These are phyloP conservation scores for Syrmaticus mikado DNA, from an alignment of 2,113 vertebrate species.

Conservation along the genomic window DNA sequence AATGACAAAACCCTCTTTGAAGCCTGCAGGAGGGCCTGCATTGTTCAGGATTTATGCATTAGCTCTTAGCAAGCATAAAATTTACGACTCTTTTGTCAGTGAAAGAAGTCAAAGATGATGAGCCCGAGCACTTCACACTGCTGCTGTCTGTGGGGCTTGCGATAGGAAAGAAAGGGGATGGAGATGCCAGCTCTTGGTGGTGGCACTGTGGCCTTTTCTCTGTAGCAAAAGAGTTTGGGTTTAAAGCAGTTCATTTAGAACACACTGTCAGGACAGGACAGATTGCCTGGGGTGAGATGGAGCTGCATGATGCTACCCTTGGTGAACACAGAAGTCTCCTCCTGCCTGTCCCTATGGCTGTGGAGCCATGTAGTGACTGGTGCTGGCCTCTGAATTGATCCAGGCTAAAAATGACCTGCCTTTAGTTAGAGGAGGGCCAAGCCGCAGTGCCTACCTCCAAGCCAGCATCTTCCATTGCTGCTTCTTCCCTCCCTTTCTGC, in stretches of 20 bases:
- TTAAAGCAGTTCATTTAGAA: not conserved
- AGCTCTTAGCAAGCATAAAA: not conserved
- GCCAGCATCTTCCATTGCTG: not conserved
- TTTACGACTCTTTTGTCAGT: not conserved
- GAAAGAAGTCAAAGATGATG: not conserved
- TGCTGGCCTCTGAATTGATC: not conserved
- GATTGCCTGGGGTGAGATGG: not conserved
- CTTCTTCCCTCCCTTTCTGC: not conserved
- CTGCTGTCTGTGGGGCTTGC: not conserved
- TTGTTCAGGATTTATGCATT: not conserved
- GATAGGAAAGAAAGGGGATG: not conserved
- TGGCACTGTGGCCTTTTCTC: not conserved
- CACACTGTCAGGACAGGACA: not conserved
- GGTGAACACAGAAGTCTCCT: not conserved
- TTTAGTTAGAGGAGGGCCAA: not conserved
- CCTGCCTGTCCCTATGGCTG: not conserved
- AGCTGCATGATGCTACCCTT: rapidly evolving
- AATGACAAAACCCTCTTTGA: conserved; percentile 6
- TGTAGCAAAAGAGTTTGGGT: not conserved
- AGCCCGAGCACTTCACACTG: rapidly evolving
- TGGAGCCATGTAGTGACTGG: rapidly evolving
- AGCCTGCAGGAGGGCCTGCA: not conserved
- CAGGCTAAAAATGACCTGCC: not conserved
- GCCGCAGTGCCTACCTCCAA: not conserved
- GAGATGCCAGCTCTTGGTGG: not conserved